These are phyloP conservation scores for Riparia riparia DNA, from an alignment of 2,113 vertebrate species.

Conservation along the genomic window DNA sequence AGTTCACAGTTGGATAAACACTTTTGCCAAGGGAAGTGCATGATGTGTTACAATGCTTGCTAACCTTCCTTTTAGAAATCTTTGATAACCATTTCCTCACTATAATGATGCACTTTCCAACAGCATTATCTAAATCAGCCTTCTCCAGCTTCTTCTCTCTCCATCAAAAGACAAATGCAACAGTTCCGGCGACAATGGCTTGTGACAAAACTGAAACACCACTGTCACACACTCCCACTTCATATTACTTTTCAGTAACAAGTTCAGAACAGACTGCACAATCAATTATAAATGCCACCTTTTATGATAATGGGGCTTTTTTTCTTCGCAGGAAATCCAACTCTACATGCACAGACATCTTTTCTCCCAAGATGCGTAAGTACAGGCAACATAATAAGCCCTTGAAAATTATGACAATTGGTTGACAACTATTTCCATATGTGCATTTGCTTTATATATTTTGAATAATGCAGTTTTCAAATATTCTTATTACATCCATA, in stretches of 20 bases:
- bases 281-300: not conserved
- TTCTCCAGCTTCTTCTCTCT: not conserved
- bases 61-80: not conserved
- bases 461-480: not conserved
- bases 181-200: not conserved
- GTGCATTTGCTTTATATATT: not conserved
- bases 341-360: not conserved
- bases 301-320: not conserved
- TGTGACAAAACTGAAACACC: not conserved
- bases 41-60: not conserved
- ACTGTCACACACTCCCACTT: conserved; percentile 6
- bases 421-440: not conserved
- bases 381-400: not conserved
- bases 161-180: not conserved
- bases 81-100: not conserved
- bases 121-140: not conserved
- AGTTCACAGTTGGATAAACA: accelerated
- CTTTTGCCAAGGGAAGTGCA: not conserved
- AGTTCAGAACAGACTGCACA: conserved; percentile 1
- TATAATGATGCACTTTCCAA: not conserved
- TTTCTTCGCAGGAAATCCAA: not conserved
- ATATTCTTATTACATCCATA: not conserved
- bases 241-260: not conserved
- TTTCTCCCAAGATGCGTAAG: not conserved
- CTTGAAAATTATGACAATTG: not conserved